Percentiles rank a stretch among this genome's conserved stretches.
Evolutionary conservation across 2,888 invertebrate species (phyloP).

Genomic region (Sarcophaga caerulescens): DNA sequence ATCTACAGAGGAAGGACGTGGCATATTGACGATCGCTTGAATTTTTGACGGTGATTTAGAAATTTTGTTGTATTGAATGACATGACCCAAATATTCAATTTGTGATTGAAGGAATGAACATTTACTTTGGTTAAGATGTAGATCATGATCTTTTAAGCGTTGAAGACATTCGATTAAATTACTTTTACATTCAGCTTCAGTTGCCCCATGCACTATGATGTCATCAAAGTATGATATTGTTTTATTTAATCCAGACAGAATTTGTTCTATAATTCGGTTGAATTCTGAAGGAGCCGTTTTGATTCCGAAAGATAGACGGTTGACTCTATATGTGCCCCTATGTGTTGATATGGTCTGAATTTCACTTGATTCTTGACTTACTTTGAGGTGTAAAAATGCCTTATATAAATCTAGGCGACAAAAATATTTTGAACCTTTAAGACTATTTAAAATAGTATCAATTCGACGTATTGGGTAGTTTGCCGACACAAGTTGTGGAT

Average conservation of each 20-base stretch:
- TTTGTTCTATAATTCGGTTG: slow-evolving; percentile 66
- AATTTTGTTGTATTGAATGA: too few relatives aligned
- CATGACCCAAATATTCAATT: too few relatives aligned
- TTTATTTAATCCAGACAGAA: slow-evolving; percentile 57
- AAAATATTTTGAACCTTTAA: slow-evolving; percentile 53
- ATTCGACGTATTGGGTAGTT: slow-evolving; percentile 57
- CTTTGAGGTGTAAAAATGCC: slow-evolving; percentile 56
- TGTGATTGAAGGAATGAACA: too few relatives aligned
- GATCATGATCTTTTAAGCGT: slow-evolving; percentile 56
- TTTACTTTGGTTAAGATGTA: slow-evolving; percentile 53
- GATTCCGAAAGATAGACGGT: slow-evolving; percentile 24
- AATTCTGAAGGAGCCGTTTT: slow-evolving; percentile 58
- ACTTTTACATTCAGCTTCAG: slow-evolving; percentile 44
- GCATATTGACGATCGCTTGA: too few relatives aligned
- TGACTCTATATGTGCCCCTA: slow-evolving; percentile 40
- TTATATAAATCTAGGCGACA: slow-evolving; percentile 60
- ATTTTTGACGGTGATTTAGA: too few relatives aligned
- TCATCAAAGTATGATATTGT: slow-evolving; percentile 51
- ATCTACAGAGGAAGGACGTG: too few relatives aligned
- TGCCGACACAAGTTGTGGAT: slow-evolving; percentile 41
- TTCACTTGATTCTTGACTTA: slow-evolving; percentile 39
- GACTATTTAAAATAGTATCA: slow-evolving; percentile 61
- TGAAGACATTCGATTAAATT: slow-evolving; percentile 50
- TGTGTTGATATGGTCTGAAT: slow-evolving; percentile 63
- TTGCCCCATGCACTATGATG: slow-evolving; percentile 42